Base-by-base conservation (phyloP, 2,888 invertebrate species). In the Euplagia quadripunctaria region DNA sequence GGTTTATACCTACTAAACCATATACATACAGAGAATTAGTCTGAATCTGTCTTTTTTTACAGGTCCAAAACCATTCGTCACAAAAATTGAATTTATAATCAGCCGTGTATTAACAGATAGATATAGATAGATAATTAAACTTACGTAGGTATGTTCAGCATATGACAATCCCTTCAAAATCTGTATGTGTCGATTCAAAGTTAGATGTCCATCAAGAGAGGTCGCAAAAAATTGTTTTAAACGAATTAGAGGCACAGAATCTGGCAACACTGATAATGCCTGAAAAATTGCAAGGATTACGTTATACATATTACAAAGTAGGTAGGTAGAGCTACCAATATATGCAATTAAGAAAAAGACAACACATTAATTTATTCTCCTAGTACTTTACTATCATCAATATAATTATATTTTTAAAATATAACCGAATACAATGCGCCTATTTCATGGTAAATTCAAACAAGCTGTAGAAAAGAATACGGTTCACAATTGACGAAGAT, bases 101-200 rank as follows among this genome's bases (percentile, higher is more conserved):
- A 55, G 58, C 58, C 20, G 11, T 58, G 11, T n/a, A 58, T 58
- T 58, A 9, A 9, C 0, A 31, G 11, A 61, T 5, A 4, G 5
- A 31, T 12, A 20, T 31, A 1, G n/a, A 0, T 12, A 58, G 4
- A 58, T 11, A 12, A 20, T 61, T 61, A 65, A 41, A 69, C 64
- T 77, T 84, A 97, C 98, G 95, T 98, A 98, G 77, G 98, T 95
- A 91, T 98, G 97, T 91, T 99, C 99, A 0, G 99, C 98, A 85
- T 98, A 97, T 42, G 98, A 92, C 63, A 99, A 94, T 11, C 98
- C 98, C 86, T 98, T 98, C 77, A 98, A 96, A 5, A 99, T 96
- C 89, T 99, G 97, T 70, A 97, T 97, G 70, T 97, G 96, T 76
- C 99, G 96, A 84, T 98, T 97, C 43, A 97, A 96, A 31, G 98